Conservation (phyloP, 1,140 invertebrate genomes). For the Ganaspis sp. region DNA sequence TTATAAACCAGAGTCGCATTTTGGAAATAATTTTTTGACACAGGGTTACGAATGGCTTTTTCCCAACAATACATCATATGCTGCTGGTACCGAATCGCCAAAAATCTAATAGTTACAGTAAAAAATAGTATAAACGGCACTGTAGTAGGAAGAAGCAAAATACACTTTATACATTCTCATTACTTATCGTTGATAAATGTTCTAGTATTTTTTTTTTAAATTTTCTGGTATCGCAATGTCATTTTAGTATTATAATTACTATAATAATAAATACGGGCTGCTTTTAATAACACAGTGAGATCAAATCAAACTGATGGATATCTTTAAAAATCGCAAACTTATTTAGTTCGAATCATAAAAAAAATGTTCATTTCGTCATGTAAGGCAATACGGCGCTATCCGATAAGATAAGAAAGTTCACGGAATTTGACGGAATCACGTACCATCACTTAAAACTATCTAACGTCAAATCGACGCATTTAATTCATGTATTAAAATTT, state of each 20-base stretch:
- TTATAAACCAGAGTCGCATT: conserved; percentile 47
- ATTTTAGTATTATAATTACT: conserved; percentile 29
- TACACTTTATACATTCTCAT: conserved; percentile 74
- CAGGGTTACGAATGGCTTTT: conserved; percentile 57
- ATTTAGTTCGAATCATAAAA: neutral
- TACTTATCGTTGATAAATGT: conserved; percentile 75
- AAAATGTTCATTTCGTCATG: neutral
- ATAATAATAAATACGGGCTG: conserved; percentile 2
- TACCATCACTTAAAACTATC: conserved; percentile 10
- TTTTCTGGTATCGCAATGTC: conserved; percentile 42
- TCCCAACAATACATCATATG: conserved; percentile 61
- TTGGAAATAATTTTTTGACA: conserved; percentile 32
- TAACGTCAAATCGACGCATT: neutral
- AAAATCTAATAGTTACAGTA: conserved; percentile 74
- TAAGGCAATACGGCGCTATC: conserved; percentile 12
- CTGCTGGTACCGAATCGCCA: conserved; percentile 60
- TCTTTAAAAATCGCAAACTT: conserved; percentile 2
- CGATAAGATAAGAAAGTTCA: conserved; percentile 3
- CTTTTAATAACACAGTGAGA: neutral
- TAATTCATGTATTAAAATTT: neutral
- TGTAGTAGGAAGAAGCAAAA: conserved; percentile 78
- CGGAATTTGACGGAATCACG: neutral
- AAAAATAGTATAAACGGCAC: conserved; percentile 78
- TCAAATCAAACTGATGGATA: neutral
- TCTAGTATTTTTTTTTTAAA: conserved; percentile 66